phyloP scores from a whole-genome alignment of 2,888 invertebrate genomes.

The Cetonia aurata region DNA sequence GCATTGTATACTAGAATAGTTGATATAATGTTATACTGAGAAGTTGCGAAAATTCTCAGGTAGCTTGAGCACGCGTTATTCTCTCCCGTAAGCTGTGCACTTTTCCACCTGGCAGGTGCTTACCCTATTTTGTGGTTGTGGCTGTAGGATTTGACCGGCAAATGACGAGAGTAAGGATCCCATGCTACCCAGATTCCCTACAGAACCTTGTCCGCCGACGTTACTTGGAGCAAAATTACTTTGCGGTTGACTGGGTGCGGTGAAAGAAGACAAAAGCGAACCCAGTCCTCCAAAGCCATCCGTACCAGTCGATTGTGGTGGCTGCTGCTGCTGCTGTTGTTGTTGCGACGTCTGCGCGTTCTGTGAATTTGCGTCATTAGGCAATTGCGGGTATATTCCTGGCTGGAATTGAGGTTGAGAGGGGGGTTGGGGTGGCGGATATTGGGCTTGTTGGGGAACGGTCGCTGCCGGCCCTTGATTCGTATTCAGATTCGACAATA shows the following conservation, averaged over 20 bases:
- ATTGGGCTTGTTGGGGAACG: background rate
- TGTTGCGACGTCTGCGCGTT: slow-evolving; percentile 21
- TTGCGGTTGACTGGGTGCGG: slow-evolving; percentile 37
- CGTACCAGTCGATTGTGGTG: slow-evolving; percentile 9
- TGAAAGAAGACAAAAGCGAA: slow-evolving; percentile 42
- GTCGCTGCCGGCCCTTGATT: slow-evolving; percentile 4
- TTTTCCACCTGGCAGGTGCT: background rate
- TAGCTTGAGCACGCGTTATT: no score
- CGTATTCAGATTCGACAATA: slow-evolving; percentile 30
- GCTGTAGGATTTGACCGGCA: slow-evolving; percentile 58
- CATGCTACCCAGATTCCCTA: slow-evolving; percentile 63
- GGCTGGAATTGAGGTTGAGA: slow-evolving; percentile 18
- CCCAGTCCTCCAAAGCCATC: slow-evolving; percentile 40
- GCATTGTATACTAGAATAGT: no score
- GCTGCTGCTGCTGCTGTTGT: slow-evolving; percentile 29
- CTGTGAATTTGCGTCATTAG: slow-evolving; percentile 28
- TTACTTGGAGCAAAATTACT: slow-evolving; percentile 45
- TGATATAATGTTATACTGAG: no score
- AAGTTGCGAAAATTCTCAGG: no score
- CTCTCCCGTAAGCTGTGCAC: no score
- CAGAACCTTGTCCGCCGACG: slow-evolving; percentile 56
- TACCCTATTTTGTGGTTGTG: slow-evolving; percentile 53
- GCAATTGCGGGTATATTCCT: slow-evolving; percentile 27
- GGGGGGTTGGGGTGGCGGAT: slow-evolving; percentile 1
- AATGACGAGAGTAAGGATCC: slow-evolving; percentile 60